Percentiles rank a stretch among this genome's conserved stretches.
phyloP scores from a whole-genome alignment of 2,113 vertebrate species.

The Sterna hirundo region DNA sequence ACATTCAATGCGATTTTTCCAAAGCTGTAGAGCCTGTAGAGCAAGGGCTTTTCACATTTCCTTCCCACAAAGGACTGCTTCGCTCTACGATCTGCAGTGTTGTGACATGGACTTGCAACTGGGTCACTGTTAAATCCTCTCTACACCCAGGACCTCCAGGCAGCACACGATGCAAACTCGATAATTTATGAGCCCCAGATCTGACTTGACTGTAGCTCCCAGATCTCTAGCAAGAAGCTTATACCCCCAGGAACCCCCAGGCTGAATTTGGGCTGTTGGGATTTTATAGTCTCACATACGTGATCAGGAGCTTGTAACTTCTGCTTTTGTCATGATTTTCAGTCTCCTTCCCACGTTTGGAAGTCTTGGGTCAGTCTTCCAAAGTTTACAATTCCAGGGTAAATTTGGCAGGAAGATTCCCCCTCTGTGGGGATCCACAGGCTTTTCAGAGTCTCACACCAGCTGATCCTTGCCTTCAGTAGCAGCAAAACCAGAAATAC shows the following conservation, averaged over 20 bases:
- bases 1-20: background rate
- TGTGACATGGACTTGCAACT: background rate
- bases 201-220: background rate
- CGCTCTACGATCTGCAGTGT: background rate
- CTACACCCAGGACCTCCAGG: background rate
- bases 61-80: background rate
- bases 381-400: background rate
- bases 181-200: background rate
- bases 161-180: fast-evolving
- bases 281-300: background rate
- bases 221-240: background rate
- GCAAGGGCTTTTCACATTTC: background rate
- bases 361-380: background rate
- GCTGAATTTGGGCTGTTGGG: background rate
- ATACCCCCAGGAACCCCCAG: background rate
- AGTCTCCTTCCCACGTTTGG: background rate
- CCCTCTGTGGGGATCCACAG: background rate
- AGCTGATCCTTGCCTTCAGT: background rate
- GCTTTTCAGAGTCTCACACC: background rate
- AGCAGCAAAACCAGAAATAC: background rate
- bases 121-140: background rate
- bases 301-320: background rate
- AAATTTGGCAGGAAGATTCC: background rate
- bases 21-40: background rate
- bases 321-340: background rate